phyloP scores from a whole-genome alignment of 2,888 invertebrate genomes.

The Hydrotaea cyrtoneurina region DNA sequence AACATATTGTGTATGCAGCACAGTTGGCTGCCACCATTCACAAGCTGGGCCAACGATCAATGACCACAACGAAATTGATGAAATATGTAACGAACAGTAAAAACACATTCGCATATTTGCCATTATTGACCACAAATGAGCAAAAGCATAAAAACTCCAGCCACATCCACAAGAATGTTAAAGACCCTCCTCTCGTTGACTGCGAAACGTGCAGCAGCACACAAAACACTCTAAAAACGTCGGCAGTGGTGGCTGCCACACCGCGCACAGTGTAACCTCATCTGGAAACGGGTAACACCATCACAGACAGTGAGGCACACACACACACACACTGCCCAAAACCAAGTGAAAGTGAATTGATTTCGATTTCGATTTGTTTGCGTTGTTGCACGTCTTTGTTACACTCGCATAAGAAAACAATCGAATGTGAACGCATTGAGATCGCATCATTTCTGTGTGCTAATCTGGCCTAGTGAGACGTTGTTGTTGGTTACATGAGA shows the following conservation, averaged over 20 bases:
- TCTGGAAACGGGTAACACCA: neutral
- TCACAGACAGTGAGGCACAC: neutral
- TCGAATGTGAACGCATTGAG: conserved; percentile 3
- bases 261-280: neutral
- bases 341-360: conserved; percentile 66
- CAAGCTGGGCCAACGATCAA: neutral
- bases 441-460: neutral
- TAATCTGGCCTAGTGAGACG: neutral
- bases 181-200: conserved; percentile 36
- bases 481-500: conserved; percentile 4
- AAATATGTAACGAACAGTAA: conserved; percentile 7
- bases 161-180: conserved; percentile 57
- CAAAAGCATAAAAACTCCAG: conserved; percentile 29
- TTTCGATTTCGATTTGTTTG: conserved; percentile 50
- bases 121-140: neutral
- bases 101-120: neutral
- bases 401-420: neutral
- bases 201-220: neutral
- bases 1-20: neutral
- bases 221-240: neutral
- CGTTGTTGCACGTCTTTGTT: neutral
- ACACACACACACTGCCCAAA: neutral
- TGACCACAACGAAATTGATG: conserved; percentile 16
- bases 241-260: neutral
- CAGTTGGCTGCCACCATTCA: neutral